These are phyloP conservation scores for Acanthopagrus latus DNA, from an alignment of 2,797 vertebrate genomes.

Conservation along the genomic window DNA sequence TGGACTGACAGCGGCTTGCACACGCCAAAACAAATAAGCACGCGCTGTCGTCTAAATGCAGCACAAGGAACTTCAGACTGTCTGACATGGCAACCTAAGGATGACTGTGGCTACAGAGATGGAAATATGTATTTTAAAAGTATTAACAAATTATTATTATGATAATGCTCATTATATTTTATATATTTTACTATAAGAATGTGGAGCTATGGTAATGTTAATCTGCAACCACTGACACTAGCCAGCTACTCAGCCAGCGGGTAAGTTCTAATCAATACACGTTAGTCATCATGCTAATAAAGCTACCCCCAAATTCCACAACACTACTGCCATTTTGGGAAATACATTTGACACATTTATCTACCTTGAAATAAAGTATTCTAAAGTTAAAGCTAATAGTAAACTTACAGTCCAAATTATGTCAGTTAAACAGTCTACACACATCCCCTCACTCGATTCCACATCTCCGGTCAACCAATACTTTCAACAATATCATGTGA, in stretches of 20 bases:
- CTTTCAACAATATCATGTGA: too few relatives aligned
- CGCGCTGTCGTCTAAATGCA: constrained; percentile 14
- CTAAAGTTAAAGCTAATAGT: not conserved
- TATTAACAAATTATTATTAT: not conserved
- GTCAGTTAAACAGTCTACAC: not conserved
- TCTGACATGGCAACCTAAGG: not conserved
- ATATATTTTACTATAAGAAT: not conserved
- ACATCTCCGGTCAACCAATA: not conserved
- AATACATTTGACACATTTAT: not conserved
- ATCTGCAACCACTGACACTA: not conserved
- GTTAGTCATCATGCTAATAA: not conserved
- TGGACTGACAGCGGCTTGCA: constrained; percentile 40
- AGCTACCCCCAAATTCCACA: not conserved
- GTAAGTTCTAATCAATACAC: too few relatives aligned
- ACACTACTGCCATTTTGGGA: not conserved
- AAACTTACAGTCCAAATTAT: not conserved
- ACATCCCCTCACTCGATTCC: not conserved
- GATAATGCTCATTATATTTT: too few relatives aligned
- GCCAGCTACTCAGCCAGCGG: not conserved
- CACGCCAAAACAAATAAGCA: constrained; percentile 36
- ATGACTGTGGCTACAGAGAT: not conserved
- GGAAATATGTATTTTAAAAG: not conserved
- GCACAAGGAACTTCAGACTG: constrained; percentile 4
- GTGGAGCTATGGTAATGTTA: not conserved
- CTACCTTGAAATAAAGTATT: not conserved